Evolutionary conservation across 1,140 invertebrate genomes (phyloP).

Genomic region (Lineus longissimus): DNA sequence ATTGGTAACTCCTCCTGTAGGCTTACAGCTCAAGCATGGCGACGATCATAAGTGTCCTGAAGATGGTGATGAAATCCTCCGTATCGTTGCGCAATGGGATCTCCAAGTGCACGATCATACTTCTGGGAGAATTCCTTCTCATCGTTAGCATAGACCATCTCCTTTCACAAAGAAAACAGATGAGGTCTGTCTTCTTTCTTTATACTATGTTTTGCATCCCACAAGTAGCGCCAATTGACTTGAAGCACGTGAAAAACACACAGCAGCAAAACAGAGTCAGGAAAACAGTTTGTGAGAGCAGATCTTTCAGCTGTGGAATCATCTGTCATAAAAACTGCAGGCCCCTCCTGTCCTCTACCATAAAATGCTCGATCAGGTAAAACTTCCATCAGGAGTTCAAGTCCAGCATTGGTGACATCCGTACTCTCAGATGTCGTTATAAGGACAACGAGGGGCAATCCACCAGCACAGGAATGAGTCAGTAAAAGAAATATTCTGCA

Average conservation of each 20-base stretch:
- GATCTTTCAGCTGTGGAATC: not conserved
- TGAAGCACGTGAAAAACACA: not conserved
- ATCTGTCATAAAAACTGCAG: not conserved
- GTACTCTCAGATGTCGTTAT: conserved; percentile 14
- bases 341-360: not conserved
- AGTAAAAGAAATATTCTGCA: conserved; percentile 16
- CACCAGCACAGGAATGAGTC: conserved; percentile 10
- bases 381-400: not conserved
- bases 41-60: not conserved
- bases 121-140: not conserved
- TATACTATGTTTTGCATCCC: conserved; percentile 2
- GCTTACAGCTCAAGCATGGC: conserved; percentile 7
- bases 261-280: not conserved
- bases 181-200: not conserved
- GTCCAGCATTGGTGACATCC: conserved; percentile 9
- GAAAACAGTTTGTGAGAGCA: not conserved
- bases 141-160: not conserved
- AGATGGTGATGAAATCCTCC: not conserved
- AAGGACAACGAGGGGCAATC: conserved; percentile 4
- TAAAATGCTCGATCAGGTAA: not conserved
- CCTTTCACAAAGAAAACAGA: conserved; percentile 5
- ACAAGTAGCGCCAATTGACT: not conserved
- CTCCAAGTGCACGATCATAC: not conserved
- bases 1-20: not conserved
- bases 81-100: not conserved